Evolutionary conservation across 2,113 vertebrate species (phyloP).

Genomic region (Scomber scombrus): DNA sequence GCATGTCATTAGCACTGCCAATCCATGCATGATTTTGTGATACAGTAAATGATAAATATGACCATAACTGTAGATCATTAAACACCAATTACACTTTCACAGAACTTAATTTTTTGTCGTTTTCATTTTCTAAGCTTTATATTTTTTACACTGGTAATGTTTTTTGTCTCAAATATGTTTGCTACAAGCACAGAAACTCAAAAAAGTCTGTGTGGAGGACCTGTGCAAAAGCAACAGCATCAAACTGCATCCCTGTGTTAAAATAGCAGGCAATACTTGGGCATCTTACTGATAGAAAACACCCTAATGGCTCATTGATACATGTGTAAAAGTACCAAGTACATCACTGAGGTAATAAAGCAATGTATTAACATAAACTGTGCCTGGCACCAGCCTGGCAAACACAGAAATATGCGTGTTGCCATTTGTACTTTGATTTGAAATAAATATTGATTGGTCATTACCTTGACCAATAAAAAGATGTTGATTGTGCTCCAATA

Average conservation of each 20-base stretch:
- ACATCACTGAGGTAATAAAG: background rate
- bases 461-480: slow-evolving; percentile 42
- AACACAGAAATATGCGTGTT: background rate
- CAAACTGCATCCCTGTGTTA: too few relatives aligned
- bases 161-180: background rate
- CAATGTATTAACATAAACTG: slow-evolving; percentile 1
- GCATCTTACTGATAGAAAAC: background rate
- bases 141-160: background rate
- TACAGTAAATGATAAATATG: slow-evolving; percentile 53
- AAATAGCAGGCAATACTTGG: background rate
- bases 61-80: slow-evolving; percentile 67
- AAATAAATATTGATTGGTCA: slow-evolving; percentile 26
- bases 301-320: background rate
- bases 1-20: slow-evolving; percentile 46
- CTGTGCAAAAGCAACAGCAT: too few relatives aligned
- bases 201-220: background rate
- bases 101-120: slow-evolving; percentile 34
- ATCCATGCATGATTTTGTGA: slow-evolving; percentile 52
- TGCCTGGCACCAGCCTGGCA: background rate
- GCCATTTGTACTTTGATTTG: slow-evolving; percentile 33
- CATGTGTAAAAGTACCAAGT: background rate
- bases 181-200: background rate
- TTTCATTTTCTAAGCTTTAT: slow-evolving; percentile 20
- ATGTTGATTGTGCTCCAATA: slow-evolving; percentile 35
- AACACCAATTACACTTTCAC: slow-evolving; percentile 69